Evolutionary conservation across 2,888 invertebrate species (phyloP).

Genomic region (Xanthia icteritia): DNA sequence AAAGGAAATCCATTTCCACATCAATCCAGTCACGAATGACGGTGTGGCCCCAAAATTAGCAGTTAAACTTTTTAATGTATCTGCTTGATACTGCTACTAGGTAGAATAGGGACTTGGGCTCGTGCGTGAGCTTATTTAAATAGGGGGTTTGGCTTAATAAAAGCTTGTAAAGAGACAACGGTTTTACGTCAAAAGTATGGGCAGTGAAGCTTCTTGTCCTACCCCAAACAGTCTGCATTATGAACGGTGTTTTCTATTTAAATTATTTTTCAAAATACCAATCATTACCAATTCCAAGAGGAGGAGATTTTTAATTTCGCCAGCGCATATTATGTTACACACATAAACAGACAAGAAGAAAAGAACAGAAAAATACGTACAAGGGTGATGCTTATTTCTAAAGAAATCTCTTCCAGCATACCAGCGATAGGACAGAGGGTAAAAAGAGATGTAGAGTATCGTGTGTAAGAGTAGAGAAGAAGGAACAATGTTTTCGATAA

Average conservation of each 20-base stretch:
- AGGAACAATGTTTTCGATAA: too few species aligned
- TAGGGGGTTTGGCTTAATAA: background rate
- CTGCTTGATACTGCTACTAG: constrained; percentile 59
- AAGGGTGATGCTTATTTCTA: too few species aligned
- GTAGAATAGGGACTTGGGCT: constrained; percentile 51
- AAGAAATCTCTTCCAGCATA: too few species aligned
- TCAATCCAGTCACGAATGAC: constrained; percentile 83
- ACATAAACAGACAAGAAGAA: too few species aligned
- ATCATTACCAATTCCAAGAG: background rate
- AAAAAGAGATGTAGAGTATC: too few species aligned
- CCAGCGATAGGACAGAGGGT: too few species aligned
- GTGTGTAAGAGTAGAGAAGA: too few species aligned
- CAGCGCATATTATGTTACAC: too few species aligned
- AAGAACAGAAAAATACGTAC: too few species aligned
- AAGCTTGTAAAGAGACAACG: background rate
- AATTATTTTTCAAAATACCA: background rate
- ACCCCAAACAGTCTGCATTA: background rate
- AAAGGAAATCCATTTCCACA: constrained; percentile 83
- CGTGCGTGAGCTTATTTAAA: background rate
- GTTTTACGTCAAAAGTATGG: background rate
- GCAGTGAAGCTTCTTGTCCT: background rate
- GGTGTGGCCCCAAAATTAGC: constrained; percentile 84
- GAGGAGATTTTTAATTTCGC: background rate
- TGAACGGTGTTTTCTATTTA: background rate
- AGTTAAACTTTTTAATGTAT: constrained; percentile 87